Conservation (phyloP, 2,797 vertebrate species). For the Nannoperca obscura region DNA sequence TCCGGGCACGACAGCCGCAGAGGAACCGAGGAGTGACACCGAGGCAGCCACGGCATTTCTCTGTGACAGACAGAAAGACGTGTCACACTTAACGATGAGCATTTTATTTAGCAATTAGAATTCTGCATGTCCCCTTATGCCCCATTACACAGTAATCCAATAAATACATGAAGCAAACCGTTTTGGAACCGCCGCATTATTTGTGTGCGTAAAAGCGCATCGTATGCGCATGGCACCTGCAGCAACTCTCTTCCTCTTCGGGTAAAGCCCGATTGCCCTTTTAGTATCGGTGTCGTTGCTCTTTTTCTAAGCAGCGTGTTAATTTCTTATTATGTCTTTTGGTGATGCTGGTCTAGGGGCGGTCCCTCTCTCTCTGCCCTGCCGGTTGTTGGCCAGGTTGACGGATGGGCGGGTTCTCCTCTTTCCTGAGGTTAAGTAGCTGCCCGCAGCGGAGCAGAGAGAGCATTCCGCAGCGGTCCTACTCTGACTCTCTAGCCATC, state of each 20-base stretch:
- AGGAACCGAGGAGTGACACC: neutral
- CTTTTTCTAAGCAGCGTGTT: slow-evolving; percentile 47
- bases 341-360: slow-evolving; percentile 2
- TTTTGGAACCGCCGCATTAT: neutral
- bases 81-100: neutral
- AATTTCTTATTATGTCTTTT: slow-evolving; percentile 42
- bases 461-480: slow-evolving; percentile 45
- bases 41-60: neutral
- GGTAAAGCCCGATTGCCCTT: neutral
- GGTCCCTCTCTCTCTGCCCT: slow-evolving; percentile 25
- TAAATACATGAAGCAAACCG: neutral
- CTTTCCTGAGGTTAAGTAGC: slow-evolving; percentile 63
- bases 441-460: slow-evolving; percentile 21
- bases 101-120: neutral
- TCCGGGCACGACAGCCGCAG: neutral
- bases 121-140: neutral
- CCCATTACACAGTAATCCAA: neutral
- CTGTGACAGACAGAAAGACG: neutral
- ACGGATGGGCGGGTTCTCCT: slow-evolving; percentile 58
- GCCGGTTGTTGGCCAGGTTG: slow-evolving; percentile 50
- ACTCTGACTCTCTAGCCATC: slow-evolving; percentile 3
- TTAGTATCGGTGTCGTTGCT: slow-evolving; percentile 24
- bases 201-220: slow-evolving; percentile 30
- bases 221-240: slow-evolving; percentile 18
- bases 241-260: slow-evolving; percentile 10